Conservation (phyloP, 2,797 vertebrate genomes). For the Eulemur mongoz region DNA sequence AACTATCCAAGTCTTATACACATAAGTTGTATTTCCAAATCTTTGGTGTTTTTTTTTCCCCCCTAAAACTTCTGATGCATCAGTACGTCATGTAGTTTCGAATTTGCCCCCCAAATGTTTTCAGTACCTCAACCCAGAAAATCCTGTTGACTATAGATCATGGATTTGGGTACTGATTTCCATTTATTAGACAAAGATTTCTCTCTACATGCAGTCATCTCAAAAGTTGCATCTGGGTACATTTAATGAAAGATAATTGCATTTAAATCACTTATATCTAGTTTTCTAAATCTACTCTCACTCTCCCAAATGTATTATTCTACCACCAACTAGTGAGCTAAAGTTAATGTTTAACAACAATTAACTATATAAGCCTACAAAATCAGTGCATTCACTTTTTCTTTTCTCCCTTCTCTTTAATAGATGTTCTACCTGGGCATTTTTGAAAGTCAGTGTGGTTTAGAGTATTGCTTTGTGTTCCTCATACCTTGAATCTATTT, state of each 20-base stretch:
- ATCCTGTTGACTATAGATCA: neutral
- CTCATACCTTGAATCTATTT: neutral
- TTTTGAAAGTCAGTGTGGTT: slow-evolving; percentile 16
- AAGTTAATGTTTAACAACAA: slow-evolving; percentile 23
- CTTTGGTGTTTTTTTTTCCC: neutral
- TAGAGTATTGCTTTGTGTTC: slow-evolving; percentile 11
- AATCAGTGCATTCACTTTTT: slow-evolving; percentile 4
- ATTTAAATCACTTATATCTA: slow-evolving; percentile 28
- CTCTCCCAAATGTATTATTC: slow-evolving; percentile 15
- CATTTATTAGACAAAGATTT: slow-evolving; percentile 20
- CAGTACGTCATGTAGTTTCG: neutral
- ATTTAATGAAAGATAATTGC: slow-evolving; percentile 27
- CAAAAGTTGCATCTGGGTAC: slow-evolving; percentile 16
- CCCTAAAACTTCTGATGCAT: neutral
- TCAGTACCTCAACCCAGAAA: slow-evolving; percentile 9
- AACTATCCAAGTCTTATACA: neutral
- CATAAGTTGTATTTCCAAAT: slow-evolving; percentile 31
- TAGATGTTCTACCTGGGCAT: neutral
- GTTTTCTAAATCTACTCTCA: slow-evolving; percentile 47
- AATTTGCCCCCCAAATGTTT: neutral
- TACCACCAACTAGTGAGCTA: slow-evolving; percentile 4
- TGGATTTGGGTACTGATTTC: slow-evolving; percentile 8
- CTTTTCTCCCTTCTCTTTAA: neutral
- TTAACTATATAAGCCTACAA: neutral
- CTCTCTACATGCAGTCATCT: slow-evolving; percentile 7